Evolutionary conservation across 2,888 invertebrate genomes (phyloP), one percentile per base, ranked within the genome.

Genomic region (Conchocele bisecta): DNA sequence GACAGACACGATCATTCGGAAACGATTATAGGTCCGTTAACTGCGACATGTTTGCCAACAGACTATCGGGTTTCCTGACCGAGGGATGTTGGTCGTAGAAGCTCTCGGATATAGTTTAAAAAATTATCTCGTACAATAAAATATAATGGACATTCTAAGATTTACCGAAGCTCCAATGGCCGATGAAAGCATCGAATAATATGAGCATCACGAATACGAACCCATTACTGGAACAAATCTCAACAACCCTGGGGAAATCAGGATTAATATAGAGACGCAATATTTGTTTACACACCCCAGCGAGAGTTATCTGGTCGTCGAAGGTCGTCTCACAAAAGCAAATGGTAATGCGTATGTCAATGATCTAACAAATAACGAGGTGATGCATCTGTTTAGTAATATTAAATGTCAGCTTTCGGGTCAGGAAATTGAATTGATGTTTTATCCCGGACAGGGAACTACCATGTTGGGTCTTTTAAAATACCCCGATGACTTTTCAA

Each of bases 171-270:
- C 39, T 39, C 60, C 56, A 11, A 65, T 65, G 26, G 57, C 28
- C 17, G 69, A 64, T 48, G 64, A 65, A 33, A 57, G 64, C 39
- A 69, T 69, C 22, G 57, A 69, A 51, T 46, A 48, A 28, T 64
- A 69, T 39, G 64, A 65, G 46, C 31, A 46, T 57, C 64, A 65
- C n/a, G 56, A 69, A 35, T 69, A 69, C n/a, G 57, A 69, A 39
- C 69, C 64, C 28, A 65, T 65, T 17, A 48, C 69, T 11, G 33
- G 48, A 29, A 65, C 69, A 44, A 69, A 65, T 48, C 64, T 65
- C 53, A 68, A 68, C 35, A 69, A 56, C 35, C 44, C 69, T 4
- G 56, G 69, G 15, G 69, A 69, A 28, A 69, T 69, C 50, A 22
- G 69, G 11, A 56, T 69, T 20, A 64, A 64, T 0, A 65, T 69